Evolutionary conservation across 2,113 vertebrate species (phyloP).

Genomic region (Vombatus ursinus): DNA sequence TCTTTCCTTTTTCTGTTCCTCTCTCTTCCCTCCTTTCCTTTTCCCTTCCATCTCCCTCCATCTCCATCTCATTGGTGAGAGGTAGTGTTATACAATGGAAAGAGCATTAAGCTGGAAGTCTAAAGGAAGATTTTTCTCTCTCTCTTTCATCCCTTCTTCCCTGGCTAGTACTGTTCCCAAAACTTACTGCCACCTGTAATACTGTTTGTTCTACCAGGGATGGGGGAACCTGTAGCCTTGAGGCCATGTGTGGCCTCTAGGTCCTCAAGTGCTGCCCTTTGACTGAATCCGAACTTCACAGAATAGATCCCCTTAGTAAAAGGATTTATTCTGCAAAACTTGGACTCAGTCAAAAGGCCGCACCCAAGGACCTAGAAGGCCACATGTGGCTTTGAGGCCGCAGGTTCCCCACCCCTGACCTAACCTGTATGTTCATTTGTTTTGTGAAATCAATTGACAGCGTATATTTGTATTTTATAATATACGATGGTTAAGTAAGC

Average conservation of each 20-base stretch:
- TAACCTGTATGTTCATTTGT: not conserved
- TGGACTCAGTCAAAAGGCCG: no score
- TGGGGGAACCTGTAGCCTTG: no score
- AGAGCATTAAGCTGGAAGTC: not conserved
- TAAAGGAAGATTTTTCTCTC: not conserved
- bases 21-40: not conserved
- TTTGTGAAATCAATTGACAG: not conserved
- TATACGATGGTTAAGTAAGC: not conserved
- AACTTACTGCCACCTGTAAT: not conserved
- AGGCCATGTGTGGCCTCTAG: no score
- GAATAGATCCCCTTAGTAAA: no score
- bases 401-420: no score
- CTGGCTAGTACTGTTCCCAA: not conserved
- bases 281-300: no score
- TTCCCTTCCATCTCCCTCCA: not conserved
- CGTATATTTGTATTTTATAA: not conserved
- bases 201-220: not conserved
- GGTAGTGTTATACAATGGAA: not conserved
- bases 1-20: no score
- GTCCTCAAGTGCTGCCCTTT: no score
- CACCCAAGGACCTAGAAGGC: no score
- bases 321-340: no score
- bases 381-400: no score
- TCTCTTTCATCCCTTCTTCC: not conserved
- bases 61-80: not conserved